Evolutionary conservation across 2,113 vertebrate species (phyloP).

Genomic region (Calidris pugnax): DNA sequence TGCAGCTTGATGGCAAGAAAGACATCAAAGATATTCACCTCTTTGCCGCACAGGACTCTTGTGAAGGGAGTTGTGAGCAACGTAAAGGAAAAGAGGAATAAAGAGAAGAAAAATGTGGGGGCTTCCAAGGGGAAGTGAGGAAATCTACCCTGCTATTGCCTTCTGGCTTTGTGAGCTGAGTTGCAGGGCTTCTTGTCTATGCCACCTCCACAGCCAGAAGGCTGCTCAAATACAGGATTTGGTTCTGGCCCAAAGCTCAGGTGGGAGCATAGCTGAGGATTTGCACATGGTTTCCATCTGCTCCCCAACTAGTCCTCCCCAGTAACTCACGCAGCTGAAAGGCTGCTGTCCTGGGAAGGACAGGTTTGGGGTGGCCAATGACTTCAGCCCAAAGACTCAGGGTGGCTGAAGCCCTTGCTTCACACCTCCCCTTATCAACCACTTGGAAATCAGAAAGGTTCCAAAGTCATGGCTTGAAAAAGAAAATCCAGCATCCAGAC

Average conservation of each 20-base stretch:
- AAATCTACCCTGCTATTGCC: background rate
- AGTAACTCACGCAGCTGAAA: background rate
- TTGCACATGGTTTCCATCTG: constrained; percentile 40
- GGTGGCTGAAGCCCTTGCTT: background rate
- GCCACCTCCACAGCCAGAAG: constrained; percentile 61
- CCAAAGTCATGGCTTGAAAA: background rate
- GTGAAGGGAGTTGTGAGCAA: background rate
- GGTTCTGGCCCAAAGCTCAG: constrained; percentile 48
- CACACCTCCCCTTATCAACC: background rate
- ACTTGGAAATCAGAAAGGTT: background rate
- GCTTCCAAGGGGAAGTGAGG: constrained; percentile 8
- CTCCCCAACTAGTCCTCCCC: background rate
- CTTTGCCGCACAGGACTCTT: background rate
- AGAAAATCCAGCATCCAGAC: background rate
- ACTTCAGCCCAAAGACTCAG: background rate
- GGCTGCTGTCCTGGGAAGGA: background rate
- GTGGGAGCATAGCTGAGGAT: constrained; percentile 20
- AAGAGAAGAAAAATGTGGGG: background rate
- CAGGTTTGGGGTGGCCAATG: background rate
- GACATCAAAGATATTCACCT: background rate
- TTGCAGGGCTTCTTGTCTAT: constrained; percentile 38
- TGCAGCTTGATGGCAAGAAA: background rate
- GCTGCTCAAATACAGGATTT: constrained; percentile 52
- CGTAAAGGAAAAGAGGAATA: background rate
- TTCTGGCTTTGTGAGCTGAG: constrained; percentile 45